phyloP scores from a whole-genome alignment of 2,888 invertebrate genomes.

The Trissoscelio sp. region DNA sequence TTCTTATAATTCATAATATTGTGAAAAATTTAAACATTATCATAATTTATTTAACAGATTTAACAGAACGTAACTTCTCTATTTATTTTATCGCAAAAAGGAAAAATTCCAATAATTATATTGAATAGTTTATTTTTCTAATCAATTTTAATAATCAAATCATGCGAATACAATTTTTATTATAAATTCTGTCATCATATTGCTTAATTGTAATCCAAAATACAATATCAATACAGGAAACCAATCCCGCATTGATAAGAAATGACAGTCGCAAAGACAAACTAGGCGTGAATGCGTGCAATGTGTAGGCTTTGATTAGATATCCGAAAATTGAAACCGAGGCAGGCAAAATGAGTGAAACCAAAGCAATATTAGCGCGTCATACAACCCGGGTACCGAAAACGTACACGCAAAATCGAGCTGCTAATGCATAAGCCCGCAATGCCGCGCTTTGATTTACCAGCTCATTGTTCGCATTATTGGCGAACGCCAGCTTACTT shows the following conservation, averaged over 20 bases:
- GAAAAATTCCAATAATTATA: no score
- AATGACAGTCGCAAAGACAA: conserved; percentile 41
- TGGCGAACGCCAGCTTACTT: not conserved
- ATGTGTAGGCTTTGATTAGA: conserved; percentile 33
- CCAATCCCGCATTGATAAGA: conserved; percentile 19
- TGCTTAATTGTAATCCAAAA: no score
- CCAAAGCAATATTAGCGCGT: conserved; percentile 38
- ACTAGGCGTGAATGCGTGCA: conserved; percentile 32
- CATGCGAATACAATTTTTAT: no score
- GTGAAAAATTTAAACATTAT: no score
- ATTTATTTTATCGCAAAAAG: no score
- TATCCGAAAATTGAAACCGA: conserved; percentile 45
- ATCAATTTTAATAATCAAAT: no score
- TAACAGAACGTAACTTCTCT: no score
- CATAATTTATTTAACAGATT: no score
- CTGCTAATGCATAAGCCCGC: conserved; percentile 23
- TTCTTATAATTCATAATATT: no score
- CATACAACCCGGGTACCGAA: conserved; percentile 22
- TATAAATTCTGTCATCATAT: no score
- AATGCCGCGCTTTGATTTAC: conserved; percentile 38
- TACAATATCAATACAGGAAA: not conserved
- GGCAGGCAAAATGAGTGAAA: conserved; percentile 43
- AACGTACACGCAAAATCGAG: conserved; percentile 34
- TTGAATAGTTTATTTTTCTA: no score
- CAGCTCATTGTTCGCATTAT: conserved; percentile 27